Percentiles rank a stretch among this genome's conserved stretches.
Conservation (phyloP, 2,113 vertebrate genomes). For the Halichoerus grypus region DNA sequence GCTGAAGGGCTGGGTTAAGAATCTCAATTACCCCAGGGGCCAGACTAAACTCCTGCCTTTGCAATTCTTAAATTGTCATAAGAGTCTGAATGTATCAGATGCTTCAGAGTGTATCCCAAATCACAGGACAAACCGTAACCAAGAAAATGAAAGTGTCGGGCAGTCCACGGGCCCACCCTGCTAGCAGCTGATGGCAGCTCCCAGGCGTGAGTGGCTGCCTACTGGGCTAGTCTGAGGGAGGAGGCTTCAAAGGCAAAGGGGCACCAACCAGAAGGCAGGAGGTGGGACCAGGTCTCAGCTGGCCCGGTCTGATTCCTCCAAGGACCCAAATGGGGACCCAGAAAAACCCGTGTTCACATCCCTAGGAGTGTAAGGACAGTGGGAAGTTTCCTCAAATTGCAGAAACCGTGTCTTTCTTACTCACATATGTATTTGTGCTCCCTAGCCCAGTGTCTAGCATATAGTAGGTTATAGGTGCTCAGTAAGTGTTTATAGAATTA, state of each 20-base stretch:
- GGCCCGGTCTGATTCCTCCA: neutral
- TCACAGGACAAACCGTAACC: conserved; percentile 48
- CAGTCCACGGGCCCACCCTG: neutral
- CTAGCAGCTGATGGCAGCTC: neutral
- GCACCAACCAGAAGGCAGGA: neutral
- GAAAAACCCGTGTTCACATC: neutral
- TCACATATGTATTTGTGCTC: neutral
- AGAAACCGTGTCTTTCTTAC: neutral
- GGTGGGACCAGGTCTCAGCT: neutral
- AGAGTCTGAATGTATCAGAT: conserved; percentile 56
- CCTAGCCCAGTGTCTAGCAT: neutral
- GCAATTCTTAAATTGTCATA: conserved; percentile 29
- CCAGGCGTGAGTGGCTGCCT: neutral
- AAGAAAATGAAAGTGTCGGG: neutral
- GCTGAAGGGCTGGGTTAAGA: conserved; percentile 59
- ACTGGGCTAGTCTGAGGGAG: neutral
- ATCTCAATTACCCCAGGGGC: conserved; percentile 47
- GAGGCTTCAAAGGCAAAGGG: neutral
- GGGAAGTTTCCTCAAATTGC: neutral
- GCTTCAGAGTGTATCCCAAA: conserved; percentile 38
- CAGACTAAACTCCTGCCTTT: conserved; percentile 51
- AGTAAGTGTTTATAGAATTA: neutral
- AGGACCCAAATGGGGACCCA: neutral
- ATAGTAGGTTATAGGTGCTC: neutral
- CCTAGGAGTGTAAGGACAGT: neutral